A percentile compares a stretch with the other conserved stretches of the same genome.
These are phyloP conservation scores for Scaptomyza pallida DNA, from an alignment of 1,140 invertebrate species.

Conservation along the genomic window DNA sequence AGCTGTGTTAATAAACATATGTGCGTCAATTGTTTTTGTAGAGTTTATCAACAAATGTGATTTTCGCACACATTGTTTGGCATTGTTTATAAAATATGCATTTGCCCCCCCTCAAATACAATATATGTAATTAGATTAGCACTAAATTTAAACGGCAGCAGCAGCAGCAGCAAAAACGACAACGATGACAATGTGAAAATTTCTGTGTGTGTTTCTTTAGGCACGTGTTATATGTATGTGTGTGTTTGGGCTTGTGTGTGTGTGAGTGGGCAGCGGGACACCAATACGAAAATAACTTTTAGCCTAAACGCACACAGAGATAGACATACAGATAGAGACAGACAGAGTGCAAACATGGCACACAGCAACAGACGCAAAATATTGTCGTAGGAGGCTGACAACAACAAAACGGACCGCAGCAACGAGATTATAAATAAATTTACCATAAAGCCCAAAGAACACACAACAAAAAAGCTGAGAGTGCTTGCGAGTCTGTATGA, in stretches of 20 bases:
- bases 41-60: conserved; percentile 24
- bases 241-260: background rate
- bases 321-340: conserved; percentile 30
- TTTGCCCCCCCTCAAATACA: conserved; percentile 7
- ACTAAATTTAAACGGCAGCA: conserved; percentile 10
- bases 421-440: conserved; percentile 70
- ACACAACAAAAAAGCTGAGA: conserved; percentile 1
- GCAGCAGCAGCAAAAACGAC: conserved; percentile 28
- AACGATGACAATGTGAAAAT: conserved; percentile 37
- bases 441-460: conserved; percentile 28
- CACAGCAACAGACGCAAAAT: conserved; percentile 38
- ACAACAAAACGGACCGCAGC: conserved; percentile 7
- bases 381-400: conserved; percentile 34
- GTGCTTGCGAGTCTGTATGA: background rate
- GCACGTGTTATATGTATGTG: conserved; percentile 30
- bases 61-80: background rate
- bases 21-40: conserved; percentile 24
- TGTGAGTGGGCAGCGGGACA: conserved; percentile 9
- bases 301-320: conserved; percentile 37
- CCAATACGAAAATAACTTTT: conserved; percentile 48
- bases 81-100: conserved; percentile 45
- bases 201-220: conserved; percentile 18
- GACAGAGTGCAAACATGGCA: conserved; percentile 17
- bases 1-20: conserved; percentile 10
- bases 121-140: conserved; percentile 42